These are phyloP conservation scores for Cosmia trapezina DNA, from an alignment of 2,888 invertebrate genomes.

Conservation along the genomic window DNA sequence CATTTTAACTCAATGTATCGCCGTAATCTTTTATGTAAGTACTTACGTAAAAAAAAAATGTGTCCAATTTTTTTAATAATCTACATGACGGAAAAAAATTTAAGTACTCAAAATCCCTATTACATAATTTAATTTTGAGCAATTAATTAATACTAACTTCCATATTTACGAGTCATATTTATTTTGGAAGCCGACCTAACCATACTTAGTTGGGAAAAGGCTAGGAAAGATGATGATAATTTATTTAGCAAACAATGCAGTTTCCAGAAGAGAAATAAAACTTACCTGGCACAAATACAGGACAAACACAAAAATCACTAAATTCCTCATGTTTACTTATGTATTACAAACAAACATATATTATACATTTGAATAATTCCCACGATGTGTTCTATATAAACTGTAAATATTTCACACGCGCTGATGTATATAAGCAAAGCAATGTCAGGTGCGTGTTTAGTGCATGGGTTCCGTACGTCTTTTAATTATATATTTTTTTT, in stretches of 20 bases:
- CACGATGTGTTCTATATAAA: constrained; percentile 25
- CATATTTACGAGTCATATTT: too few relatives aligned
- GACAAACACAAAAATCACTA: constrained; percentile 36
- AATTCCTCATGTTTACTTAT: constrained; percentile 39
- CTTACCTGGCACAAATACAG: constrained; percentile 65
- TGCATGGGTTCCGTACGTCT: constrained; percentile 32
- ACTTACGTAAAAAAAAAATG: too few relatives aligned
- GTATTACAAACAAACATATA: background rate
- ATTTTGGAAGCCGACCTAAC: too few relatives aligned
- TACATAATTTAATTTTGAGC: too few relatives aligned
- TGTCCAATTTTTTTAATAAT: too few relatives aligned
- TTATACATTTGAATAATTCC: constrained; percentile 8
- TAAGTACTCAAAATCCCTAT: too few relatives aligned
- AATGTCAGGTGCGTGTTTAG: background rate
- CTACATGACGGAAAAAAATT: too few relatives aligned
- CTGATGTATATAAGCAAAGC: constrained; percentile 33
- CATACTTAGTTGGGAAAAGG: too few relatives aligned
- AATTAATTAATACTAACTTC: too few relatives aligned
- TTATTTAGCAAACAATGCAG: background rate
- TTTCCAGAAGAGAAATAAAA: background rate
- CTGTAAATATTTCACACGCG: constrained; percentile 3
- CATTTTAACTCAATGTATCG: too few relatives aligned
- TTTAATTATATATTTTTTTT: background rate
- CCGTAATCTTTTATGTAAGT: too few relatives aligned
- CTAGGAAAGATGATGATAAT: too few relatives aligned